Percentiles rank a stretch among this genome's conserved stretches.
These are phyloP conservation scores for Acinonyx jubatus DNA, from an alignment of 2,113 vertebrate species.

Conservation along the genomic window DNA sequence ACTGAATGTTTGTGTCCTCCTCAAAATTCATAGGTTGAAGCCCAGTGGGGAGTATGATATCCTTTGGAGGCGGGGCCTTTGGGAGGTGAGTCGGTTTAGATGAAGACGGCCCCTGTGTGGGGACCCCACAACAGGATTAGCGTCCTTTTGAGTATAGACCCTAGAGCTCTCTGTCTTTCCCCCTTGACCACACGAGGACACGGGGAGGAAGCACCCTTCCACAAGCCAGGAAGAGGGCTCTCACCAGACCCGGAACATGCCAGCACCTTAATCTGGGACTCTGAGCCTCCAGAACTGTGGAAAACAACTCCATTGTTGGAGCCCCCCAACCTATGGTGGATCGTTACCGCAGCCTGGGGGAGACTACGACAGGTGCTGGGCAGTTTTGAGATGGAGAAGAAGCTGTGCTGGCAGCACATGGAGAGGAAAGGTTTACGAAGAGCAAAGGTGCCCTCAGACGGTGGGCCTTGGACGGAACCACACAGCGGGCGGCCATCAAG, in stretches of 20 bases:
- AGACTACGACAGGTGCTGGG: neutral
- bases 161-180: too few species aligned
- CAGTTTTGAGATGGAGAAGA: neutral
- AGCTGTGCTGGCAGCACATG: constrained; percentile 82
- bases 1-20: neutral
- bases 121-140: neutral
- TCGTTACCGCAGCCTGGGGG: neutral
- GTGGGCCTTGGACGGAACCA: constrained; percentile 88
- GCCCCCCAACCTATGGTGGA: accelerated
- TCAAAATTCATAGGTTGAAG: neutral
- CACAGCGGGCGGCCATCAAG: constrained; percentile 90
- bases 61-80: neutral
- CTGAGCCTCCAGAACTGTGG: neutral
- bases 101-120: neutral
- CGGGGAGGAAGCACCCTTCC: neutral
- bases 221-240: neutral
- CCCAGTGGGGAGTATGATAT: too few species aligned
- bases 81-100: neutral
- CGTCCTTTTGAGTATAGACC: neutral
- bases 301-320: neutral
- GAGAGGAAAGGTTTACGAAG: constrained; percentile 86
- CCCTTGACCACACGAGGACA: neutral
- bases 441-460: constrained; percentile 84
- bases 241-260: neutral
- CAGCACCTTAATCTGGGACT: neutral